These are phyloP conservation scores for Pelecanus crispus DNA, from an alignment of 2,113 vertebrate genomes.

Conservation along the genomic window DNA sequence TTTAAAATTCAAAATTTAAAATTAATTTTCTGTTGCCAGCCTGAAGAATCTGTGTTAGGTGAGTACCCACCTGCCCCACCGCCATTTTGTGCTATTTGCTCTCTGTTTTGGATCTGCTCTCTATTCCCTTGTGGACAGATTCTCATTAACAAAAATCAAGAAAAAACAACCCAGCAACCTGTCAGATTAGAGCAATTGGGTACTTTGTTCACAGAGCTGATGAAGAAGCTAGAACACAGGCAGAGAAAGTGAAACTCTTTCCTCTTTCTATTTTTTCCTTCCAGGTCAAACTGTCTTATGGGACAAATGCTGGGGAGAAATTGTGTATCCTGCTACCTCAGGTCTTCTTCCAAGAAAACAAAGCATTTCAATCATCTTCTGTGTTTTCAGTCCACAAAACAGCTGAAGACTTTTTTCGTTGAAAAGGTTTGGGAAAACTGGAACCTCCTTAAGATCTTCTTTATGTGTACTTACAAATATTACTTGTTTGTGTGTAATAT, in stretches of 20 bases:
- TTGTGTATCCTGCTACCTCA: neutral
- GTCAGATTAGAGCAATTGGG: neutral
- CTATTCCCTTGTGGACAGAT: neutral
- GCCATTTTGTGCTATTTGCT: neutral
- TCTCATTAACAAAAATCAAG: neutral
- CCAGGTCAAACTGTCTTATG: neutral
- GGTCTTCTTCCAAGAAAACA: neutral
- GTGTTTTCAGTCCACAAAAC: neutral
- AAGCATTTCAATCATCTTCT: neutral
- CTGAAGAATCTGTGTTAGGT: neutral
- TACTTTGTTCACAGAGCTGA: neutral
- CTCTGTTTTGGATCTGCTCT: neutral
- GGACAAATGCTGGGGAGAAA: neutral
- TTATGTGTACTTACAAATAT: neutral
- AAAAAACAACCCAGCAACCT: neutral
- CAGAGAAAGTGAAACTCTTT: neutral
- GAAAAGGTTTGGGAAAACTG: neutral
- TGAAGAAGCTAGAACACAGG: neutral
- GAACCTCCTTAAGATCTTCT: neutral
- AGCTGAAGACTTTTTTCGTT: neutral
- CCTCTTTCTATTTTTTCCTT: neutral
- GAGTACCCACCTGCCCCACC: neutral
- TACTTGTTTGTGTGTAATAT: neutral
- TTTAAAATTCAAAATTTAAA: neutral
- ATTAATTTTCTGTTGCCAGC: neutral